Percentiles rank a stretch among this genome's conserved stretches.
Conservation (phyloP, 2,113 vertebrate species). For the Pseudonaja textilis region DNA sequence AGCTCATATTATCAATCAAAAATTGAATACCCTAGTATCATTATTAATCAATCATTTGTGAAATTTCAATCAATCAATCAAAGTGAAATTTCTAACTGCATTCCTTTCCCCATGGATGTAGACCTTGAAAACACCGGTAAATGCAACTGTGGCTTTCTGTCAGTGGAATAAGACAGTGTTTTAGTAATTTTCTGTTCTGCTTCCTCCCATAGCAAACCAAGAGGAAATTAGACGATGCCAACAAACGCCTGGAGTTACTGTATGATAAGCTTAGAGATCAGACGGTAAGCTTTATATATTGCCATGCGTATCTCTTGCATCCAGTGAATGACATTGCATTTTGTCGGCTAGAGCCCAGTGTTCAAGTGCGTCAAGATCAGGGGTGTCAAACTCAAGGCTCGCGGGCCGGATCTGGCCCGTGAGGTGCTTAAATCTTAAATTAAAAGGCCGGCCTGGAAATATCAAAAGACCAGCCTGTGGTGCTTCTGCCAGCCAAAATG, state of each 20-base stretch:
- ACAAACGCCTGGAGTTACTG: conserved; percentile 90
- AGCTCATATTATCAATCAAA: too few species aligned
- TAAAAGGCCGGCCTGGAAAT: too few species aligned
- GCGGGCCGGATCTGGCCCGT: too few species aligned
- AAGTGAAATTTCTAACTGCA: neutral
- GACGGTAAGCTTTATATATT: conserved; percentile 77
- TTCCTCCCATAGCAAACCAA: conserved; percentile 87
- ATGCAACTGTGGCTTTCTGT: neutral
- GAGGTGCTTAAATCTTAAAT: too few species aligned
- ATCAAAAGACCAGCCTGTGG: too few species aligned
- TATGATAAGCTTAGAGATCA: conserved; percentile 97
- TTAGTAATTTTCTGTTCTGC: conserved; percentile 15
- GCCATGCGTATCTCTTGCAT: neutral
- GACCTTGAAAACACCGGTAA: neutral
- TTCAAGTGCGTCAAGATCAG: neutral
- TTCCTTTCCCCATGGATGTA: neutral
- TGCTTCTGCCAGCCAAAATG: too few species aligned
- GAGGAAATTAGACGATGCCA: conserved; percentile 96
- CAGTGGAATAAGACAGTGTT: neutral
- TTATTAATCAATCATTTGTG: too few species aligned
- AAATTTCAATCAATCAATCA: too few species aligned
- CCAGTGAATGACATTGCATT: neutral
- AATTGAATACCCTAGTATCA: too few species aligned
- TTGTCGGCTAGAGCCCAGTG: neutral
- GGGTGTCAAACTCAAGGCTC: too few species aligned